A percentile compares a stretch with the other conserved stretches of the same genome.
These are phyloP conservation scores for Sprattus sprattus DNA, from an alignment of 2,113 vertebrate species.

Conservation along the genomic window DNA sequence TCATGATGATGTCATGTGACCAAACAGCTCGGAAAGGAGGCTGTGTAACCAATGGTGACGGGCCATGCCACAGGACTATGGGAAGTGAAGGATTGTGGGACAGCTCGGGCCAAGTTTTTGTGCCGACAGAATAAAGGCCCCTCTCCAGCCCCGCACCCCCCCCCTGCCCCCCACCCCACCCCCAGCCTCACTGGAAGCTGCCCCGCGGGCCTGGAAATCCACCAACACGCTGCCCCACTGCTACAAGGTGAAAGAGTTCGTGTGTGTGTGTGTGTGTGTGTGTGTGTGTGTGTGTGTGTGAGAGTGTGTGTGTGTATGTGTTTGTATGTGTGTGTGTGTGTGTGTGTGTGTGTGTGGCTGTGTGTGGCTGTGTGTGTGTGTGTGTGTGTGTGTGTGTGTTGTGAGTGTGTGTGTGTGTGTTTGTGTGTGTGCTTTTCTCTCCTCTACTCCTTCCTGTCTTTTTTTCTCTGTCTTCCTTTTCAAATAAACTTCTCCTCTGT, in stretches of 20 bases:
- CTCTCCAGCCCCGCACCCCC: constrained; percentile 77
- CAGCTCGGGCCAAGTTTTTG: constrained; percentile 86
- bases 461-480: too few species aligned
- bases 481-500: too few species aligned
- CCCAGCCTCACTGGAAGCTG: constrained; percentile 85
- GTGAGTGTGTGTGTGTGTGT: not conserved
- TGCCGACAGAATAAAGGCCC: constrained; percentile 86
- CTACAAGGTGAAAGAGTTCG: constrained; percentile 80
- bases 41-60: constrained; percentile 86
- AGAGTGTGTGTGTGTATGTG: not conserved
- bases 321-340: not conserved
- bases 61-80: constrained; percentile 86
- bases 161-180: constrained; percentile 75
- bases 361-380: not conserved
- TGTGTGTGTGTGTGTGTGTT: not conserved
- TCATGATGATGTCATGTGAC: not conserved
- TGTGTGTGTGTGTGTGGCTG: not conserved
- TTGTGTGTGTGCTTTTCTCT: not conserved
- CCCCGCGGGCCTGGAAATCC: constrained; percentile 82
- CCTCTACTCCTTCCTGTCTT: too few species aligned
- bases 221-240: constrained; percentile 83
- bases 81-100: constrained; percentile 77
- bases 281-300: constrained; percentile 1
- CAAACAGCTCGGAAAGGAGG: constrained; percentile 77
- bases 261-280: not conserved